phyloP scores from a whole-genome alignment of 1,140 invertebrate species.

The Aphis gossypii region DNA sequence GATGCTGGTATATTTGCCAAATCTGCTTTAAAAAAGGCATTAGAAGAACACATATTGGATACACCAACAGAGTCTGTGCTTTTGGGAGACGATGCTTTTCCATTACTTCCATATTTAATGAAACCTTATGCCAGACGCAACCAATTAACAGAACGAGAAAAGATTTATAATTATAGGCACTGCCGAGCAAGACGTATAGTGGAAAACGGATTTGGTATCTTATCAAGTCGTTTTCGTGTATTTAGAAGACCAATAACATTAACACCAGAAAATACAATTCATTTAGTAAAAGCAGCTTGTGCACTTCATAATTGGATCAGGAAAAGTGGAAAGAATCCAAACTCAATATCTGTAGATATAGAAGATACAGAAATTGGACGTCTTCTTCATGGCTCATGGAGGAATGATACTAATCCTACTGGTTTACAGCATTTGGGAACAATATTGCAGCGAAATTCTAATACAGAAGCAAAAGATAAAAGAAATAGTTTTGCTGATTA shows the following conservation, averaged over 20 bases:
- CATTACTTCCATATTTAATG: slow-evolving; percentile 10
- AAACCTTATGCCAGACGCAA: slow-evolving; percentile 41
- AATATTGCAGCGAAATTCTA: neutral
- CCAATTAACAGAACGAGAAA: slow-evolving; percentile 38
- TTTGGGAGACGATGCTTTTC: slow-evolving; percentile 41
- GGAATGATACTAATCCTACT: neutral
- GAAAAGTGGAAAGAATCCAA: neutral
- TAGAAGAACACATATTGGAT: neutral
- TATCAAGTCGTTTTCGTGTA: neutral
- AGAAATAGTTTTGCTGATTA: neutral
- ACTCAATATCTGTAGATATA: neutral
- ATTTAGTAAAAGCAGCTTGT: slow-evolving; percentile 29
- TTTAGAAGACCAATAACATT: slow-evolving; percentile 22
- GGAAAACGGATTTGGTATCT: slow-evolving; percentile 34
- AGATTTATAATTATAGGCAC: slow-evolving; percentile 64
- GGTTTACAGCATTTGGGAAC: neutral
- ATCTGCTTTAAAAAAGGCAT: neutral
- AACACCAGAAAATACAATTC: neutral
- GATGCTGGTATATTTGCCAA: slow-evolving; percentile 56
- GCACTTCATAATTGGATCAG: slow-evolving; percentile 32
- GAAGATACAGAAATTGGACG: slow-evolving; percentile 23
- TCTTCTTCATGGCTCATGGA: neutral
- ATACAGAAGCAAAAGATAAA: neutral
- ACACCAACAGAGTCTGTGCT: slow-evolving; percentile 1
- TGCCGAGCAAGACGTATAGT: slow-evolving; percentile 60